Evolutionary conservation across 2,113 vertebrate species (phyloP).

Genomic region (Zapus hudsonius): DNA sequence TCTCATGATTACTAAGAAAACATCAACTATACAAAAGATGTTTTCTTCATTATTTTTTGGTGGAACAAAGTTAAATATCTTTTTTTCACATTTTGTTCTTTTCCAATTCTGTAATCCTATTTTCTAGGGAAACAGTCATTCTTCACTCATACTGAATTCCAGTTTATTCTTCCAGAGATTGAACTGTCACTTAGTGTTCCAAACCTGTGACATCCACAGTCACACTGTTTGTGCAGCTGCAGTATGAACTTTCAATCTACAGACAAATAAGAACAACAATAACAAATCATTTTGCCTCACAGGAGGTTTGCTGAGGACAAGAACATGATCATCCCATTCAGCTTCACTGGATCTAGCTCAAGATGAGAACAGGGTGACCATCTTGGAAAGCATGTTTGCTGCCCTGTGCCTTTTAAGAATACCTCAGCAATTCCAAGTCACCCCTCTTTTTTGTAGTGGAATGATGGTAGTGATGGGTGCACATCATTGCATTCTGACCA

Average conservation of each 20-base stretch:
- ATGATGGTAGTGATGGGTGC: too few relatives aligned
- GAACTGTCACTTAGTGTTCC: not conserved
- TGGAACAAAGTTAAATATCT: not conserved
- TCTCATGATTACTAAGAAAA: not conserved
- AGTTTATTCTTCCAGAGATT: not conserved
- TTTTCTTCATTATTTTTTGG: conserved; percentile 6
- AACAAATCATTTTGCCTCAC: not conserved
- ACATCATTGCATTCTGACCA: not conserved
- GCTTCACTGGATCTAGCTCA: not conserved
- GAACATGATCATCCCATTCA: not conserved
- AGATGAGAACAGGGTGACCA: too few relatives aligned
- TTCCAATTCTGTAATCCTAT: not conserved
- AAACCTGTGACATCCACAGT: not conserved
- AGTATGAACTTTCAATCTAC: not conserved
- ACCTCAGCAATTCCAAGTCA: not conserved
- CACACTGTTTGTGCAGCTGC: not conserved
- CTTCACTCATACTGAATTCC: not conserved
- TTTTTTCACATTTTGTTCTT: not conserved
- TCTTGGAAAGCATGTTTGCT: not conserved
- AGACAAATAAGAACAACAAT: not conserved
- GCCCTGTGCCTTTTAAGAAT: not conserved
- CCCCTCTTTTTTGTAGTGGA: not conserved
- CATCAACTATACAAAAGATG: not conserved
- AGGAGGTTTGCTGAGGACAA: not conserved
- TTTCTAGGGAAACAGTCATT: not conserved